These are phyloP conservation scores for Pholis gunnellus DNA, from an alignment of 2,113 vertebrate genomes.

Conservation along the genomic window DNA sequence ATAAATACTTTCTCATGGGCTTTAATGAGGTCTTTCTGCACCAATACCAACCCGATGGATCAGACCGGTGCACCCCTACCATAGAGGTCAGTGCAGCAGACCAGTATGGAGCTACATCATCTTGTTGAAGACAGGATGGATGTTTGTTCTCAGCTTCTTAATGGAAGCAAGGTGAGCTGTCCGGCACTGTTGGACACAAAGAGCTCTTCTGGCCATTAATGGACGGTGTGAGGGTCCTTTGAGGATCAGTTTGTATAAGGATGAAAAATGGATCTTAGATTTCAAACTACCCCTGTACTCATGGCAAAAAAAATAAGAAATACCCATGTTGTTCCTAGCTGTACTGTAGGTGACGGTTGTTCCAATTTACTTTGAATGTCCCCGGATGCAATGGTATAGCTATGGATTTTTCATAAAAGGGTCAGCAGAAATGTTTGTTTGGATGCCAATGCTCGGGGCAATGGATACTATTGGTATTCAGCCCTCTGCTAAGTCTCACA, in stretches of 20 bases:
- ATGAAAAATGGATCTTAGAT: background rate
- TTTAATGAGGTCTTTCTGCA: background rate
- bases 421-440: background rate
- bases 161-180: background rate
- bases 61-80: background rate
- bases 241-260: background rate
- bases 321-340: background rate
- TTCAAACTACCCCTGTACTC: background rate
- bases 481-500: background rate
- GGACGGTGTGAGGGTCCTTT: background rate
- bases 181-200: background rate
- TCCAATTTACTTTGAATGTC: background rate
- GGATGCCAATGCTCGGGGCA: background rate
- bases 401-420: too few relatives aligned
- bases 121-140: background rate
- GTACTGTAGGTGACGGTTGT: background rate
- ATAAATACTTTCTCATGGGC: background rate
- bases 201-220: background rate
- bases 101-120: background rate
- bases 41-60: background rate
- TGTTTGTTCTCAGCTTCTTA: background rate
- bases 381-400: background rate
- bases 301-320: background rate
- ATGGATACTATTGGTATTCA: background rate
- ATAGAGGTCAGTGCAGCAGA: background rate